Evolutionary conservation across 2,888 invertebrate genomes (phyloP), one percentile per base, ranked within the genome.

Genomic region (Eilema caniola): DNA sequence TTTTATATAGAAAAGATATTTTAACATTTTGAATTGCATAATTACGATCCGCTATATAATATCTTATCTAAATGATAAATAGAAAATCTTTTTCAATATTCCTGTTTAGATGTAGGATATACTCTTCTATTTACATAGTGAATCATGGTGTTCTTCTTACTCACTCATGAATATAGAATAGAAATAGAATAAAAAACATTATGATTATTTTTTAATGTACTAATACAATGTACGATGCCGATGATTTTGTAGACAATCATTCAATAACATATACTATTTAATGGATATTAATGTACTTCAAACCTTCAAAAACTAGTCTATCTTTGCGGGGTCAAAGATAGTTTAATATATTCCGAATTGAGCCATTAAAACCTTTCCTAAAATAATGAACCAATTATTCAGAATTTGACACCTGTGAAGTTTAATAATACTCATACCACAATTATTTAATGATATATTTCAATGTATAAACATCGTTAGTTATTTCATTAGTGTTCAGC

Each of bases 1-100:
- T 89, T 88, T 84, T 86, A 23, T 86, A 83, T 86, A 87, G 81
- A 62, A 74, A 62, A 66, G 66, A 72, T 70, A 63, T 63, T 66
- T 41, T 62, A 69, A 78, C 24, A 66, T 66, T 53, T 75, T 69
- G 57, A 71, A 66, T 69, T 73, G 60, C 66, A 60, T 67, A 65
- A 62, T 60, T 72, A 71, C 8, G n/a, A 33, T 20, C 65, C 75
- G 28, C 70, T 16, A 28, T 60, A 71, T 72, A 73, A 71, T 73
- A 73, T 68, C 72, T 69, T 72, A 74, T 79, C 64, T 81, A 81
- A 72, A 56, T 74, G 66, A 67, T 78, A 73, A 68, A 81, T 74
- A 65, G 53, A 77, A 62, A n/a, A 14, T 20, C 59, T 75, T 76
- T 74, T 72, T 70, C 28, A 66, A 76, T 75, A 75, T 72, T 80